A percentile compares a stretch with the other conserved stretches of the same genome.
phyloP scores from a whole-genome alignment of 2,113 vertebrate species.

The Toxostoma redivivum region DNA sequence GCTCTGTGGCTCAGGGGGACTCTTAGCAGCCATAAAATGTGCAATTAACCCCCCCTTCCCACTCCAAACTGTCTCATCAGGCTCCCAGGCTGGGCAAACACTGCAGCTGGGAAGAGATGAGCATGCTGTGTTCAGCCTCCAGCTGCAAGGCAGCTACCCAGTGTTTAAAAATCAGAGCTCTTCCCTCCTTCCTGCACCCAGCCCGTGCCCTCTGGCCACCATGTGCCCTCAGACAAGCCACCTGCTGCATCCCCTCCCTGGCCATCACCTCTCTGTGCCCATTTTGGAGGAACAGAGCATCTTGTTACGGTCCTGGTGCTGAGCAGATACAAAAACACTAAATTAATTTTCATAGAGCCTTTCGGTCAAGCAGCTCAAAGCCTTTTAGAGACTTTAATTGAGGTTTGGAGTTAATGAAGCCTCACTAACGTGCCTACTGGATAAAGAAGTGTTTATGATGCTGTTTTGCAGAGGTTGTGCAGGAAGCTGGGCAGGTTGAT shows the following conservation, averaged over 20 bases:
- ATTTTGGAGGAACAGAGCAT: neutral
- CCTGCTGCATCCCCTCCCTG: neutral
- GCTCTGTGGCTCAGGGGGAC: slow-evolving; percentile 12
- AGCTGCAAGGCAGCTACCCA: neutral
- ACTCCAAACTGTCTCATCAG: neutral
- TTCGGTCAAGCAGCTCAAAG: slow-evolving; percentile 30
- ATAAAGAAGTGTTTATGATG: slow-evolving; percentile 36
- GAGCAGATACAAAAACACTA: slow-evolving; percentile 6
- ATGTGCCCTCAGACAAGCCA: neutral
- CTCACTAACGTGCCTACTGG: neutral
- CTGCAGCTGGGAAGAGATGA: slow-evolving; percentile 11
- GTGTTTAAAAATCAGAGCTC: neutral
- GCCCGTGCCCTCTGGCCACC: neutral
- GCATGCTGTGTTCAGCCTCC: neutral
- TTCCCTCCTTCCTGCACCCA: neutral
- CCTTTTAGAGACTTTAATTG: slow-evolving; percentile 51
- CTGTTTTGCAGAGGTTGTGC: neutral
- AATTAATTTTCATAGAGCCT: slow-evolving; percentile 38
- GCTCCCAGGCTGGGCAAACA: neutral
- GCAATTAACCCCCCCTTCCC: slow-evolving; percentile 47
- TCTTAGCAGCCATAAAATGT: slow-evolving; percentile 32
- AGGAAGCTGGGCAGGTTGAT: neutral
- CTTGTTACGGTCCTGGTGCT: neutral
- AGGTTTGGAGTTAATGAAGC: slow-evolving; percentile 40
- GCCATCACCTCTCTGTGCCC: neutral